Conservation (phyloP, 1,140 invertebrate genomes). For the Ips typographus region DNA sequence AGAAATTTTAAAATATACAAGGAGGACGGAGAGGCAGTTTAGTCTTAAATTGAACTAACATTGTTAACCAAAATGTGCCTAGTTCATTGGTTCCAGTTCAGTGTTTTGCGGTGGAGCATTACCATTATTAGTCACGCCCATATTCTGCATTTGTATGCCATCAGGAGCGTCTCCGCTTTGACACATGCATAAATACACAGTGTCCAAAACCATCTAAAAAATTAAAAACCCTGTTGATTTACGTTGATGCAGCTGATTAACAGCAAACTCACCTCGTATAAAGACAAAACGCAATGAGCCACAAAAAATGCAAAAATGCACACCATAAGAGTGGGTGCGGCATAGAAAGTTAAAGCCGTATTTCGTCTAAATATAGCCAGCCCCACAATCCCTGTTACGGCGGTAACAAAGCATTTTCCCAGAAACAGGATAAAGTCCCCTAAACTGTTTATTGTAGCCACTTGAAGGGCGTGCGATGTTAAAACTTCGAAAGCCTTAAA, state of each 20-base stretch:
- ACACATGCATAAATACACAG: constrained; percentile 91
- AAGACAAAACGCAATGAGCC: constrained; percentile 87
- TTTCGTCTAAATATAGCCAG: constrained; percentile 74
- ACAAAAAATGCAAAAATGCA: constrained; percentile 90
- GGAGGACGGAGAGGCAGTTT: no score
- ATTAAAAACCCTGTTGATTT: constrained; percentile 1
- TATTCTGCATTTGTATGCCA: constrained; percentile 52
- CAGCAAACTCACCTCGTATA: constrained; percentile 78
- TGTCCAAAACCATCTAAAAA: constrained; percentile 90
- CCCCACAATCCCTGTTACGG: constrained; percentile 71
- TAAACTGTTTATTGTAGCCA: constrained; percentile 89
- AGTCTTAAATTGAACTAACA: not conserved
- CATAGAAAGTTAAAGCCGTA: constrained; percentile 74
- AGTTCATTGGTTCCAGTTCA: constrained; percentile 47
- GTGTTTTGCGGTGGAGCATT: constrained; percentile 46
- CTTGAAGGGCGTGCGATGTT: constrained; percentile 80
- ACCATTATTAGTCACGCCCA: constrained; percentile 57
- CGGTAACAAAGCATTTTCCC: constrained; percentile 86
- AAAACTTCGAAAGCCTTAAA: constrained; percentile 82
- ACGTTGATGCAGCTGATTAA: not conserved
- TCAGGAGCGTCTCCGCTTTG: constrained; percentile 65
- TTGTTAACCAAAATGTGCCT: not conserved
- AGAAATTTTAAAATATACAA: no score
- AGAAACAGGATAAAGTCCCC: constrained; percentile 94
- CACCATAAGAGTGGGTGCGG: constrained; percentile 83